Conservation (phyloP, 2,888 invertebrate genomes). For the Pheosia gnoma region DNA sequence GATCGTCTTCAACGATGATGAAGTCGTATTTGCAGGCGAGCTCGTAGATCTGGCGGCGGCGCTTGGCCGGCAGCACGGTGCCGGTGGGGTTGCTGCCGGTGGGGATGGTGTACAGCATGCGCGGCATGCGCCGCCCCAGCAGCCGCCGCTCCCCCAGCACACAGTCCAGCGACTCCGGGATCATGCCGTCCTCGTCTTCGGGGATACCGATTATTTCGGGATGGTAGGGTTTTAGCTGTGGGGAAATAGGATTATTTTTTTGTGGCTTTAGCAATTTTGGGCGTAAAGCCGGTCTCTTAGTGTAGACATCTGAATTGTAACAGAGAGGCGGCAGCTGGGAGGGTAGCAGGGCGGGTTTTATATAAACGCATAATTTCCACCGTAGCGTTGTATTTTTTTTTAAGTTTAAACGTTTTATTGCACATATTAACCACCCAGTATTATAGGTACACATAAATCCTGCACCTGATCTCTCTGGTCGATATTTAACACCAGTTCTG, state of each 20-base stretch:
- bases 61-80: conserved; percentile 85
- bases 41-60: conserved; percentile 88
- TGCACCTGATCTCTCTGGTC: too few species aligned
- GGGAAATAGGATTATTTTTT: too few species aligned
- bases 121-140: conserved; percentile 86
- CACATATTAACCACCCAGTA: too few species aligned
- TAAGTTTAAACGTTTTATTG: too few species aligned
- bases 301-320: too few species aligned
- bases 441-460: too few species aligned
- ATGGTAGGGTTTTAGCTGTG: conserved; percentile 87
- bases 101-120: conserved; percentile 89
- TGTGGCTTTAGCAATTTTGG: not conserved
- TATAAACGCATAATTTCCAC: too few species aligned
- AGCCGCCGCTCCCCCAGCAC: conserved; percentile 75
- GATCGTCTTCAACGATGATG: conserved; percentile 92
- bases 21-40: conserved; percentile 91
- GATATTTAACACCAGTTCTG: too few species aligned
- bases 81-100: conserved; percentile 92
- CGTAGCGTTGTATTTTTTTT: too few species aligned
- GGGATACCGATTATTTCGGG: conserved; percentile 87
- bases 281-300: not conserved
- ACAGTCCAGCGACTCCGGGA: conserved; percentile 84
- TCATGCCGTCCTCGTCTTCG: conserved; percentile 88
- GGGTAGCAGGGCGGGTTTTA: too few species aligned
- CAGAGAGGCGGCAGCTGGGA: too few species aligned